phyloP scores from a whole-genome alignment of 2,113 vertebrate species.

The Odontophorus gujanensis region DNA sequence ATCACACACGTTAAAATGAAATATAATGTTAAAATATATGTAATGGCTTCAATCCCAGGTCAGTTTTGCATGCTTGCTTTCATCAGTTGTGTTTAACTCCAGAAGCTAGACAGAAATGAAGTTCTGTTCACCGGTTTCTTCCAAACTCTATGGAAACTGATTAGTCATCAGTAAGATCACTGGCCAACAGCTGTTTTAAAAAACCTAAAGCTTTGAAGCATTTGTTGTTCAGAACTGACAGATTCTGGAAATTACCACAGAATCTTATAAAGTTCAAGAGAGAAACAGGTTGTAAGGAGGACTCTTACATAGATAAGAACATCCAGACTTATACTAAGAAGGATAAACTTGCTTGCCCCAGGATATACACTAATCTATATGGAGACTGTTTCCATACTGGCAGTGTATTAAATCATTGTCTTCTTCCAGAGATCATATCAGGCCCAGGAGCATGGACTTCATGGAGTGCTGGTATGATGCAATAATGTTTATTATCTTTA shows the following conservation, averaged over 20 bases:
- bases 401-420: neutral
- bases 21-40: neutral
- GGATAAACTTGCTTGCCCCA: neutral
- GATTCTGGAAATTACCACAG: neutral
- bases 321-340: conserved; percentile 8
- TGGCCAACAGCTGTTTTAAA: neutral
- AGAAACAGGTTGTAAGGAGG: neutral
- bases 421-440: neutral
- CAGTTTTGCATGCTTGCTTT: neutral
- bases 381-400: neutral
- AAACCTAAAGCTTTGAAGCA: neutral
- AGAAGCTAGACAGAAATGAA: neutral
- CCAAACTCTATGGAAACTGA: neutral
- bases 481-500: neutral
- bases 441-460: neutral
- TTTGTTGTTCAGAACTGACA: neutral
- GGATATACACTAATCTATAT: neutral
- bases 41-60: neutral
- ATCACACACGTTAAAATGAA: conserved; percentile 28
- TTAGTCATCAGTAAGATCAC: neutral
- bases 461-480: neutral
- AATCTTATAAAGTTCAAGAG: neutral
- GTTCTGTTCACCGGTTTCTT: neutral
- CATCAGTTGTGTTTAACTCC: neutral
- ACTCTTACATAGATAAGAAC: neutral